phyloP scores from a whole-genome alignment of 2,797 vertebrate genomes.

The Poecile montanus region DNA sequence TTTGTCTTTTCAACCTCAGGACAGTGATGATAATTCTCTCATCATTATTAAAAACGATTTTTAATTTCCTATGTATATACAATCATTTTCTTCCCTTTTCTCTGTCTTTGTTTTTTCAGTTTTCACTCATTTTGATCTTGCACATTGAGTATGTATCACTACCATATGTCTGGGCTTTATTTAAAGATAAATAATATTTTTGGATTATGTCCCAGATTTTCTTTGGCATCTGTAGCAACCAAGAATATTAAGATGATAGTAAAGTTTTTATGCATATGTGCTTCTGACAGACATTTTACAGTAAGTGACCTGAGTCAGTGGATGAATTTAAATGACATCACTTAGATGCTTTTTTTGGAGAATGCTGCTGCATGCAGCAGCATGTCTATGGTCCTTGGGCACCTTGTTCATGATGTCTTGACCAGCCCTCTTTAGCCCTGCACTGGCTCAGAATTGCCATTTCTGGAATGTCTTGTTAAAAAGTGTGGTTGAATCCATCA shows the following conservation, averaged over 20 bases:
- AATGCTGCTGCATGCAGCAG: neutral
- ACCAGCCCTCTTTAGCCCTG: neutral
- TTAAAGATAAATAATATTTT: slow-evolving; percentile 30
- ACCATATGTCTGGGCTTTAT: slow-evolving; percentile 32
- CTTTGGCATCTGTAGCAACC: slow-evolving; percentile 20
- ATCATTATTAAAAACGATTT: neutral
- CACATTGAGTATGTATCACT: fast-evolving
- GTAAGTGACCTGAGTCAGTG: neutral
- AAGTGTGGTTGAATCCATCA: neutral
- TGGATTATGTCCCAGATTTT: slow-evolving; percentile 31
- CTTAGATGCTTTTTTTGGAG: neutral
- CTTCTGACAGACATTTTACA: neutral
- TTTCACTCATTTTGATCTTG: neutral
- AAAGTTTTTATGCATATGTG: neutral
- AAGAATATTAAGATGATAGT: slow-evolving; percentile 14
- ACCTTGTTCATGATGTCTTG: neutral
- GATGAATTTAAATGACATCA: neutral
- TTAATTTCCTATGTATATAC: neutral
- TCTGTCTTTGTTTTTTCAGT: neutral
- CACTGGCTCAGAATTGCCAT: neutral
- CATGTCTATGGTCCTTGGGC: fast-evolving
- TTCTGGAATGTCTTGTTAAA: neutral
- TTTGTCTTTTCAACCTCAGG: neutral
- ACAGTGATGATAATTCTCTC: neutral
- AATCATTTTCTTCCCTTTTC: neutral